Evolutionary conservation across 2,113 vertebrate genomes (phyloP).

Genomic region (Larimichthys crocea): DNA sequence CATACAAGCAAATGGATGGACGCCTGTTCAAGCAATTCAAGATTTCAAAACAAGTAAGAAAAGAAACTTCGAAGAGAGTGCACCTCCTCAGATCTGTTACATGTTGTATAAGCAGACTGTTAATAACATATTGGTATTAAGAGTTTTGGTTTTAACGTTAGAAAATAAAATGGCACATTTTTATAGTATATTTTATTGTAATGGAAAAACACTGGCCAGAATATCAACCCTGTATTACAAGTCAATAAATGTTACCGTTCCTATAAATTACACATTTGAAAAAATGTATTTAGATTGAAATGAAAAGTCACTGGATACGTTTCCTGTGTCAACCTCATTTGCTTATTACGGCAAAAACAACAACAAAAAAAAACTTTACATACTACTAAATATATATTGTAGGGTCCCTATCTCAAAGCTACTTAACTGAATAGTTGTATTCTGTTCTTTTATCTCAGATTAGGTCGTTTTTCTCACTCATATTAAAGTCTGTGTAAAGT

Average conservation of each 20-base stretch:
- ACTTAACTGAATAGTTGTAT: conserved; percentile 10
- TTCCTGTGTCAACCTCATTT: conserved; percentile 86
- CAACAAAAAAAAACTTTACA: conserved; percentile 6
- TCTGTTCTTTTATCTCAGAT: conserved; percentile 13
- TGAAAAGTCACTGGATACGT: conserved; percentile 85
- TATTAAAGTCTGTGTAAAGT: not conserved
- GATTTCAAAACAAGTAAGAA: conserved; percentile 51
- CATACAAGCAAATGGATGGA: conserved; percentile 72
- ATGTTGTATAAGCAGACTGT: not conserved
- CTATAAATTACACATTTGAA: conserved; percentile 69
- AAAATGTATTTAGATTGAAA: conserved; percentile 45
- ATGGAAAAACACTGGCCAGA: conserved; percentile 29
- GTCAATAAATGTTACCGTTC: conserved; percentile 42
- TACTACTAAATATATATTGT: conserved; percentile 47
- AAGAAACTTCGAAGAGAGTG: conserved; percentile 23
- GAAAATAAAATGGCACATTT: conserved; percentile 9
- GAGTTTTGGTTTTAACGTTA: conserved; percentile 5
- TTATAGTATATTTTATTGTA: conserved; percentile 11
- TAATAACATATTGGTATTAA: not conserved
- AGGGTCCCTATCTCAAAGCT: conserved; percentile 36
- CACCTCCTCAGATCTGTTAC: conserved; percentile 1
- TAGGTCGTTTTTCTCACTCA: conserved; percentile 4
- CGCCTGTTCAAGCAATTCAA: conserved; percentile 65
- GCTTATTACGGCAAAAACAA: conserved; percentile 25
- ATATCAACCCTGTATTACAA: conserved; percentile 39